phyloP scores from a whole-genome alignment of 2,113 vertebrate species.

The Myotis yumanensis region DNA sequence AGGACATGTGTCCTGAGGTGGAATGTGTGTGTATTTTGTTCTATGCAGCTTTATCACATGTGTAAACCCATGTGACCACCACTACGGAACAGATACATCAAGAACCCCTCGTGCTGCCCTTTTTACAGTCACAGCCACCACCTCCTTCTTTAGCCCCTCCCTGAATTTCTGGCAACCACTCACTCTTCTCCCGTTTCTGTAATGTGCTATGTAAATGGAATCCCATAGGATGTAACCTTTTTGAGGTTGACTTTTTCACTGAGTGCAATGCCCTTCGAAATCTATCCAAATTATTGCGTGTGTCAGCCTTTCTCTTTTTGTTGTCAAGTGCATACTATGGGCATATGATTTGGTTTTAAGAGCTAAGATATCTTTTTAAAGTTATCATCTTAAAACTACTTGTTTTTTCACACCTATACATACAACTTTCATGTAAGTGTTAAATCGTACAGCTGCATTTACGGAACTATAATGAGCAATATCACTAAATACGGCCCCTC shows the following conservation, averaged over 20 bases:
- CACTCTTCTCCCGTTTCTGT: neutral
- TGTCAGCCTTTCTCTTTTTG: neutral
- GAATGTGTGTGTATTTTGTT: neutral
- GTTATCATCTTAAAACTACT: neutral
- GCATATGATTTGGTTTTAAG: neutral
- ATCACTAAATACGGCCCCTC: neutral
- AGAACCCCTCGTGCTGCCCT: rapidly evolving
- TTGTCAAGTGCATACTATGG: neutral
- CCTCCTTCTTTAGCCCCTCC: neutral
- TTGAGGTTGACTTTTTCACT: neutral
- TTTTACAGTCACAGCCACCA: neutral
- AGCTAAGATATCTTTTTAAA: neutral
- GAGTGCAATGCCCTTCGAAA: neutral
- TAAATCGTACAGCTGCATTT: neutral
- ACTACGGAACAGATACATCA: neutral
- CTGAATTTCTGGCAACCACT: neutral
- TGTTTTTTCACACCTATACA: neutral
- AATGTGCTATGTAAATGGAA: neutral
- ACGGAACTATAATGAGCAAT: neutral
- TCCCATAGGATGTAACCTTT: neutral
- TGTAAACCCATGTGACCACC: neutral
- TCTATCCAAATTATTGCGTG: neutral
- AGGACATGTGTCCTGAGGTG: neutral
- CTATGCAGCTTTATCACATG: neutral
- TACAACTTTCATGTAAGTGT: neutral